phyloP scores from a whole-genome alignment of 1,140 invertebrate species.

The Brachionus manjavacas region DNA sequence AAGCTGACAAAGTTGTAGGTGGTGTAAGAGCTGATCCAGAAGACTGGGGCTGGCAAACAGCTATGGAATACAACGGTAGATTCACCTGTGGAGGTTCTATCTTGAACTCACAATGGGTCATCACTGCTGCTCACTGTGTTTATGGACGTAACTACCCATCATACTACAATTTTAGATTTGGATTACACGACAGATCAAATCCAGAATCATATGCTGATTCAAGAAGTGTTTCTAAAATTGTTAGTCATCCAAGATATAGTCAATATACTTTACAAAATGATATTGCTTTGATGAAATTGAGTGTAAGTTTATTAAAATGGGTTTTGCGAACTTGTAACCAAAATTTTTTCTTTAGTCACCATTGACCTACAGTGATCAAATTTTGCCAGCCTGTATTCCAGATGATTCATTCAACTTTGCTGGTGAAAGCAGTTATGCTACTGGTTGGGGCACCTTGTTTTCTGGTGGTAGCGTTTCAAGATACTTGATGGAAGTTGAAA shows the following conservation, averaged over 20 bases:
- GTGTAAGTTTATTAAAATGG: not conserved
- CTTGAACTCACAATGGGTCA: conserved; percentile 62
- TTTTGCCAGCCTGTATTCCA: conserved; percentile 35
- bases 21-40: not conserved
- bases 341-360: not conserved
- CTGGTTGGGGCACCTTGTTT: conserved; percentile 35
- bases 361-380: not conserved
- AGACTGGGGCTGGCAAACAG: conserved; percentile 38
- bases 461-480: conserved; percentile 15
- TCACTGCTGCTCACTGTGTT: conserved; percentile 68
- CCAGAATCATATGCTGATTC: not conserved
- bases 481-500: conserved; percentile 39
- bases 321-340: not conserved
- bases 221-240: not conserved
- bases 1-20: conserved; percentile 32
- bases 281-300: conserved; percentile 42
- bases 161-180: conserved; percentile 1
- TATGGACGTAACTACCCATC: conserved; percentile 43
- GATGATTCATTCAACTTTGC: conserved; percentile 10
- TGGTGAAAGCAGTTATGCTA: not conserved
- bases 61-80: conserved; percentile 31
- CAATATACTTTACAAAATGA: conserved; percentile 2
- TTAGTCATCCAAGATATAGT: conserved; percentile 11
- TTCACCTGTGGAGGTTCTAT: conserved; percentile 59
- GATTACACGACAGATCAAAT: not conserved